Evolutionary conservation across 2,113 vertebrate genomes (phyloP).

Genomic region (Caloenas nicobarica): DNA sequence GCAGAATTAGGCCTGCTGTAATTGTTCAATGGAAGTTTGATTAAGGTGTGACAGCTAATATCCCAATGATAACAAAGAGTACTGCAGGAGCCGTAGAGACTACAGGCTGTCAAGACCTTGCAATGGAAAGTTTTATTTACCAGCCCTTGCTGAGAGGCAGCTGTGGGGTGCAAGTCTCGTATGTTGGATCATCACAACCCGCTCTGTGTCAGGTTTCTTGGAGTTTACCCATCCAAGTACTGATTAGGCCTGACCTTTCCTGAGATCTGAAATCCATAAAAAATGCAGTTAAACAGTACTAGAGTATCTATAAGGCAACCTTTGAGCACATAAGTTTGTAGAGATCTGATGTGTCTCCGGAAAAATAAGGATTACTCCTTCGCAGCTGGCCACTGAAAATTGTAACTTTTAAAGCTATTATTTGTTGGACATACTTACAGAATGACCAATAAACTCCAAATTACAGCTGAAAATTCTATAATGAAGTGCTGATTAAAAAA

Average conservation of each 20-base stretch:
- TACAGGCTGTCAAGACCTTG: background rate
- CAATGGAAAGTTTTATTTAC: background rate
- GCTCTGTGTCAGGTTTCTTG: background rate
- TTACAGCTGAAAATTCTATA: background rate
- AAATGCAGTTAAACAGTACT: background rate
- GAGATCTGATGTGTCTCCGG: background rate
- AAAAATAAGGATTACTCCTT: background rate
- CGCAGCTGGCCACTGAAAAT: background rate
- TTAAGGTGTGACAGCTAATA: background rate
- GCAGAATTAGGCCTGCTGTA: background rate
- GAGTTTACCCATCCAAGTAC: background rate
- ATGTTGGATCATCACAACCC: background rate
- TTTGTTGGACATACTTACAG: background rate
- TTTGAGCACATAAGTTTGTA: background rate
- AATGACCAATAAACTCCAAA: background rate
- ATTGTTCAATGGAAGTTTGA: background rate
- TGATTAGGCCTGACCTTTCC: background rate
- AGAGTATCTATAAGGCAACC: background rate
- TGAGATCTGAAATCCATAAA: background rate
- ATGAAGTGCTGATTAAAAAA: background rate
- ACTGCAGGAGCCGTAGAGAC: background rate
- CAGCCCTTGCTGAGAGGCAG: background rate
- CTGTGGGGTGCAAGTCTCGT: fast-evolving
- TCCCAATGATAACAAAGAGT: background rate
- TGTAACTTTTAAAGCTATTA: background rate